phyloP scores from a whole-genome alignment of 2,888 invertebrate species.

The Eristalinus aeneus region DNA sequence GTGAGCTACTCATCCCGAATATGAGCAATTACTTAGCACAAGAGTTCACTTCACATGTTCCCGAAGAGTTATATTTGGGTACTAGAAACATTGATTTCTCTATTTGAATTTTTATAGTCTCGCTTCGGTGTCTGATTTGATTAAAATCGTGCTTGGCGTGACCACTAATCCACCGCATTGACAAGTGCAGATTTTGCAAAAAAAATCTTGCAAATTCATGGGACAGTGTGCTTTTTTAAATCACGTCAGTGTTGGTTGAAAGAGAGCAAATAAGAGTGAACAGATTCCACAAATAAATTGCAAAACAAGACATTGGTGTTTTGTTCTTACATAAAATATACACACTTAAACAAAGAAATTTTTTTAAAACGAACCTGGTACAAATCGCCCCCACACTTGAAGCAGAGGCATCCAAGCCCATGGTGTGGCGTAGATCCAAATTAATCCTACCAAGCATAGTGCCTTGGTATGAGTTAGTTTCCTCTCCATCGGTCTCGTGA shows the following conservation, averaged over 20 bases:
- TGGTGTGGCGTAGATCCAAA: constrained; percentile 88
- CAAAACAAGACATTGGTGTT: too few relatives aligned
- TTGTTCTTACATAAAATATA: not conserved
- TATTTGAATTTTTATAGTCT: constrained; percentile 44
- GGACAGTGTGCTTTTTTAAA: not conserved
- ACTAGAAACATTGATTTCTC: constrained; percentile 18
- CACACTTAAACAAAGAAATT: not conserved
- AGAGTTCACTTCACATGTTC: constrained; percentile 43
- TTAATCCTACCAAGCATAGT: constrained; percentile 84
- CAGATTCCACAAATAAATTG: not conserved
- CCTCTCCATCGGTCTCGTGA: constrained; percentile 89
- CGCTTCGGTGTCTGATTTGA: constrained; percentile 37
- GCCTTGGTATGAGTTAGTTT: constrained; percentile 88
- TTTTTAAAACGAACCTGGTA: constrained; percentile 82
- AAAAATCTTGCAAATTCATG: not conserved
- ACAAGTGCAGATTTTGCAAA: constrained; percentile 51
- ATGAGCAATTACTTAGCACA: constrained; percentile 18
- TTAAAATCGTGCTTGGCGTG: constrained; percentile 48
- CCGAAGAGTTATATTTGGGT: constrained; percentile 3
- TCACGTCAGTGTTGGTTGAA: too few relatives aligned
- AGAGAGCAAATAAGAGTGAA: not conserved
- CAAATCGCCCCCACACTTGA: constrained; percentile 90
- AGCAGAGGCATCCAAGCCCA: constrained; percentile 89
- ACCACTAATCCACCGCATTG: constrained; percentile 44
- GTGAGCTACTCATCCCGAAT: constrained; percentile 55